Conservation (phyloP, 2,113 vertebrate genomes). For the Mesocricetus auratus region DNA sequence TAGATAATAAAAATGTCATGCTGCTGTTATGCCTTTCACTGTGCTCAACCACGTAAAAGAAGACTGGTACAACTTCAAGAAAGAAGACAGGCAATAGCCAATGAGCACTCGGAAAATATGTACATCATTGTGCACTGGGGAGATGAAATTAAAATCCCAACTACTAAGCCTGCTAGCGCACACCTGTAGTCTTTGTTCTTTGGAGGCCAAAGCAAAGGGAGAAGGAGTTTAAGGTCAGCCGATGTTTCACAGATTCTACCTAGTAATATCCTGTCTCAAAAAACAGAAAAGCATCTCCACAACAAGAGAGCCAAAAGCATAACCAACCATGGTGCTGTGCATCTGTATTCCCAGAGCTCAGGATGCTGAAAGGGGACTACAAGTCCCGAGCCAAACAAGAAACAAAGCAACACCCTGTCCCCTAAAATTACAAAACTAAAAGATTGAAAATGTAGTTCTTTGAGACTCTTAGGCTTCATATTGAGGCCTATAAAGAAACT, state of each 20-base stretch:
- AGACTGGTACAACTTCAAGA: not conserved
- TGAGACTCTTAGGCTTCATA: not conserved
- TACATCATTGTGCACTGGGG: not conserved
- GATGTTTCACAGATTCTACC: not conserved
- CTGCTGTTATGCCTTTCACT: not conserved
- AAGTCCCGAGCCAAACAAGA: not conserved
- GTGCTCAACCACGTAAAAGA: not conserved
- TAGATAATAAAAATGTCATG: slow-evolving; percentile 28
- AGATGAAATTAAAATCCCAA: slow-evolving; percentile 34
- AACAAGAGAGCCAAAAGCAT: not conserved
- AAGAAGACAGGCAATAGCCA: not conserved
- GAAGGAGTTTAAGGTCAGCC: not conserved
- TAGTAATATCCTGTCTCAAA: not conserved
- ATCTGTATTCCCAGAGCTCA: not conserved
- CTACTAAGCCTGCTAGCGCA: not conserved
- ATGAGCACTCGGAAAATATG: not conserved
- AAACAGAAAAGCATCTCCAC: not conserved
- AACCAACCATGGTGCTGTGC: not conserved
- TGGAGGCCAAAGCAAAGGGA: not conserved
- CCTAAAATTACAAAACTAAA: not conserved
- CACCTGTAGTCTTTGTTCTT: not conserved
- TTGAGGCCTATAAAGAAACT: not conserved
- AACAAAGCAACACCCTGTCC: not conserved
- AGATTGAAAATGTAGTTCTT: not conserved
- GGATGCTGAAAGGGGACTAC: not conserved